Evolutionary conservation across 2,797 vertebrate genomes (phyloP).

Genomic region (Micromesistius poutassou): DNA sequence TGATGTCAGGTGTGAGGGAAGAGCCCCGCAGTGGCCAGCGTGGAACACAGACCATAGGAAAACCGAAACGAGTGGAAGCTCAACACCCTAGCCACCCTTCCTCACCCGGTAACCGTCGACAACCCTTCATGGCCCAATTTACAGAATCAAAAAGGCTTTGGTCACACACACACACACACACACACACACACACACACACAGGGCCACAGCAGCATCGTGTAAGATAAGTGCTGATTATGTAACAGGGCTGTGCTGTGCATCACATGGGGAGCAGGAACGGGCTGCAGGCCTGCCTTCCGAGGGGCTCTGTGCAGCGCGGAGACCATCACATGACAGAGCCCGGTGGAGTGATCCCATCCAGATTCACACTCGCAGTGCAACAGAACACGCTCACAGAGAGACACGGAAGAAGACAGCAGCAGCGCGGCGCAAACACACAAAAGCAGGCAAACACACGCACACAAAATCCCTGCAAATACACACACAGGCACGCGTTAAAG

Average conservation of each 20-base stretch:
- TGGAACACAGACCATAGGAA: neutral
- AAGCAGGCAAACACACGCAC: neutral
- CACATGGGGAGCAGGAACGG: constrained; percentile 69
- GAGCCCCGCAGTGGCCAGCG: neutral
- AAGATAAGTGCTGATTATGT: constrained; percentile 51
- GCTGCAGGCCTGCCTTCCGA: constrained; percentile 63
- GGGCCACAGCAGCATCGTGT: neutral
- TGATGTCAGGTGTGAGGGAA: neutral
- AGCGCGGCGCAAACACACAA: neutral
- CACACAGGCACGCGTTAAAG: neutral
- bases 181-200: constrained; percentile 3
- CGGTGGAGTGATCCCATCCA: neutral
- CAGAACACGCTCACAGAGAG: neutral
- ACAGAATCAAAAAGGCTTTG: neutral
- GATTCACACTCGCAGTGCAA: neutral
- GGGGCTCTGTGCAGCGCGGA: constrained; percentile 53
- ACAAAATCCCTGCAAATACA: neutral
- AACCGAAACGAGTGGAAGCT: neutral
- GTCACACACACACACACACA: neutral
- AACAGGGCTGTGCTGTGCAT: constrained; percentile 55
- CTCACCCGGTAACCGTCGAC: neutral
- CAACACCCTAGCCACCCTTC: neutral
- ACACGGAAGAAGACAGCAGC: neutral
- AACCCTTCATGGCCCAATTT: neutral
- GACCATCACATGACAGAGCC: constrained; percentile 63